Evolutionary conservation across 2,888 invertebrate species (phyloP), one percentile per base, ranked within the genome.

Genomic region (Plusia festucae): DNA sequence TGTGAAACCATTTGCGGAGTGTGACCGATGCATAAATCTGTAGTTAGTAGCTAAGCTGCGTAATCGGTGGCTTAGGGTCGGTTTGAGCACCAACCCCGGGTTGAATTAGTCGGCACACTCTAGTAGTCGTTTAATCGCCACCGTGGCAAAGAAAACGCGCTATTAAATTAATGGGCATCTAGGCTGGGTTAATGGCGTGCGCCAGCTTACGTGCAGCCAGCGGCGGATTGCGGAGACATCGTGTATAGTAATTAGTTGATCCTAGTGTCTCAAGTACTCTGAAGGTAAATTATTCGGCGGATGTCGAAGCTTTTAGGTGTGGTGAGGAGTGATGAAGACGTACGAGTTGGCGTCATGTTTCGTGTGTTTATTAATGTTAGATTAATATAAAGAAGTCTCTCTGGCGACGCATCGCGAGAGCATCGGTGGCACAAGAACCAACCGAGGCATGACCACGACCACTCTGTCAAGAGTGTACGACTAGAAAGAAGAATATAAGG

Each of bases 111-210:
- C 83, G 62, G 68, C 63, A 74, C 83, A 84, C 84, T 84, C 82
- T 76, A 77, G 68, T 66, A 87, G 85, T 84, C 83, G 83, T 85
- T 90, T 89, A 90, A 89, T 86, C 86, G 87, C 80, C 68, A 76
- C 74, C 73, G 85, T 84, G 80, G 88, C 82, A 90, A 92, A 91
- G 90, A 92, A 91, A 91, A 88, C 86, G 82, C 75, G 86, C 88
- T 89, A 90, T 91, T 90, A 91, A 92, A 89, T 91, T 90, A 93
- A 92, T 90, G 90, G 87, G 76, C 85, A 83, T 82, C 81, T 82
- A 82, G 85, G 83, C 87, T 88, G 64, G 65, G 66, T 72, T 79
- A 79, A 79, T 75, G 75, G 54, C 65, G 63, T 59, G 65, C 68
- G 61, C 70, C 66, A 55, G 70, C 65, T 72, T 65, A 63, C 30